These are phyloP conservation scores for Oligia fasciuncula DNA, from an alignment of 2,888 invertebrate species.

Conservation along the genomic window DNA sequence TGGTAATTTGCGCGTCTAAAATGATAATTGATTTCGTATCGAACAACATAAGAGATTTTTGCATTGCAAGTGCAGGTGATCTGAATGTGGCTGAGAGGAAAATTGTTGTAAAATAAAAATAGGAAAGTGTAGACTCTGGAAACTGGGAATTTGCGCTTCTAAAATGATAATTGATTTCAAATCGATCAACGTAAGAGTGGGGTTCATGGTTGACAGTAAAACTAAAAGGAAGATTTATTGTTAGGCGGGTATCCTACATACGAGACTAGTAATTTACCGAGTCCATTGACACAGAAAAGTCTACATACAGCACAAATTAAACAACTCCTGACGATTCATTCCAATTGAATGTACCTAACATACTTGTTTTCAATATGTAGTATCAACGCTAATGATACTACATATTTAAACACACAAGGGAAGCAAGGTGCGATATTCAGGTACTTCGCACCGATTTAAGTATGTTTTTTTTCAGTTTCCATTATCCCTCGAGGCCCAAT, in stretches of 20 bases:
- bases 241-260: background rate
- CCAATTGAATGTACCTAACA: background rate
- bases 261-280: background rate
- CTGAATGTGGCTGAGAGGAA: background rate
- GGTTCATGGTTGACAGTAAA: background rate
- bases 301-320: background rate
- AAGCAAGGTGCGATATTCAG: constrained; percentile 22
- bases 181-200: background rate
- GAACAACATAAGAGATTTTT: background rate
- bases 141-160: background rate
- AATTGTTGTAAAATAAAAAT: background rate
- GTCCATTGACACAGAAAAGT: background rate
- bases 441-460: constrained; percentile 10
- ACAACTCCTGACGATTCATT: background rate
- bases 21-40: background rate
- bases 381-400: constrained; percentile 14
- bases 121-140: background rate
- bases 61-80: constrained; percentile 81
- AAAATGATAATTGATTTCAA: background rate
- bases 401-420: constrained; percentile 6
- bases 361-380: background rate
- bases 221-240: background rate
- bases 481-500: constrained; percentile 49
- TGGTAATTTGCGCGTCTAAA: constrained; percentile 5
- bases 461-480: constrained; percentile 32